These are phyloP conservation scores for Eretmochelys imbricata DNA, from an alignment of 2,113 vertebrate genomes.

Conservation along the genomic window DNA sequence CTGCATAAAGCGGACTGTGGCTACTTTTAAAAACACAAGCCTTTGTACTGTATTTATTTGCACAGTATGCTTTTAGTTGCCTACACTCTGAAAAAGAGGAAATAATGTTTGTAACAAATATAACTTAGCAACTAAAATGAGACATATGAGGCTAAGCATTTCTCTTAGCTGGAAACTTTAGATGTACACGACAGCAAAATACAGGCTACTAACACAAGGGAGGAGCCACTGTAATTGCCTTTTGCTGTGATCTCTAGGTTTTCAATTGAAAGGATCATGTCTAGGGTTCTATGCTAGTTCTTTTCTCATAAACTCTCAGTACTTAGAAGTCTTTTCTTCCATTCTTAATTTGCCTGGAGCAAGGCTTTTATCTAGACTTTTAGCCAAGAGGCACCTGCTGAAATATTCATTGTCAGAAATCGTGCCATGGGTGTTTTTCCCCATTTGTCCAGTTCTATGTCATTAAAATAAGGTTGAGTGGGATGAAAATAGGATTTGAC, in stretches of 20 bases:
- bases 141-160: constrained; percentile 9
- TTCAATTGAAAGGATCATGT: constrained; percentile 69
- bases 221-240: constrained; percentile 53
- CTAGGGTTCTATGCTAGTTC: constrained; percentile 55
- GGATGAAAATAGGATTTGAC: constrained; percentile 76
- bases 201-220: constrained; percentile 38
- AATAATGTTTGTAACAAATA: not conserved
- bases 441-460: constrained; percentile 81
- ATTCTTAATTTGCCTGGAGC: constrained; percentile 83
- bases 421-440: constrained; percentile 81
- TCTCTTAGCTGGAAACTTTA: constrained; percentile 46
- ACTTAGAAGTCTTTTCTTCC: constrained; percentile 81
- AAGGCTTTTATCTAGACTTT: constrained; percentile 86
- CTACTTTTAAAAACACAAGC: not conserved
- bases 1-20: not conserved
- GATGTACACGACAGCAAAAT: constrained; percentile 45
- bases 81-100: constrained; percentile 4
- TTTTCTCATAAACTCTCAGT: constrained; percentile 74
- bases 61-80: not conserved
- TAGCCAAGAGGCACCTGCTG: constrained; percentile 86
- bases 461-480: constrained; percentile 74
- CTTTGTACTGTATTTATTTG: not conserved
- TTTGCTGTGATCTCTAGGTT: constrained; percentile 70
- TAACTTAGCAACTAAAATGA: constrained; percentile 14
- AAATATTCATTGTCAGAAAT: constrained; percentile 86